phyloP scores from a whole-genome alignment of 2,113 vertebrate genomes.

The Catharus bicknelli region DNA sequence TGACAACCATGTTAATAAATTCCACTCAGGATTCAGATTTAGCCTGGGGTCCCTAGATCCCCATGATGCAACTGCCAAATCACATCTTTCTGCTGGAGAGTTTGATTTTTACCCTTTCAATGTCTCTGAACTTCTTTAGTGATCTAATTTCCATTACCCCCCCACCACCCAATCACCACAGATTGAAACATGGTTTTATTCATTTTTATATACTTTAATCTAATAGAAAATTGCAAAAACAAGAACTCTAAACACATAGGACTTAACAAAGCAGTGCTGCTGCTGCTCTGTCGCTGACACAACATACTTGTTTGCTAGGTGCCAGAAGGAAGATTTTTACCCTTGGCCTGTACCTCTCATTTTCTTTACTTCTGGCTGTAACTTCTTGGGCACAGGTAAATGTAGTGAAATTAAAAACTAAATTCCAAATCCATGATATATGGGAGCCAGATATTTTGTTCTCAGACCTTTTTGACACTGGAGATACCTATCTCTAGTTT shows the following conservation, averaged over 20 bases:
- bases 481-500: not conserved
- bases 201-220: not conserved
- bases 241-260: fast-evolving
- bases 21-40: not conserved
- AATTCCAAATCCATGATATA: not conserved
- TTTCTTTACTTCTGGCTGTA: not conserved
- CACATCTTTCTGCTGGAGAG: not conserved
- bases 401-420: not conserved
- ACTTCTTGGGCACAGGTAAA: not conserved
- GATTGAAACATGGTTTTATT: not conserved
- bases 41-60: not conserved
- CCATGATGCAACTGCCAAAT: not conserved
- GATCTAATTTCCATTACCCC: not conserved
- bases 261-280: not conserved
- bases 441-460: not conserved
- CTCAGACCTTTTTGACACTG: not conserved
- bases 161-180: not conserved
- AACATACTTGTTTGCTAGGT: no score
- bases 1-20: not conserved
- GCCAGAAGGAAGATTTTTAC: not conserved
- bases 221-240: not conserved
- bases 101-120: not conserved
- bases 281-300: not conserved
- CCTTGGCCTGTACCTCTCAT: fast-evolving
- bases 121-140: not conserved